Conservation (phyloP, 2,113 vertebrate genomes). For the Peucedramus taeniatus region DNA sequence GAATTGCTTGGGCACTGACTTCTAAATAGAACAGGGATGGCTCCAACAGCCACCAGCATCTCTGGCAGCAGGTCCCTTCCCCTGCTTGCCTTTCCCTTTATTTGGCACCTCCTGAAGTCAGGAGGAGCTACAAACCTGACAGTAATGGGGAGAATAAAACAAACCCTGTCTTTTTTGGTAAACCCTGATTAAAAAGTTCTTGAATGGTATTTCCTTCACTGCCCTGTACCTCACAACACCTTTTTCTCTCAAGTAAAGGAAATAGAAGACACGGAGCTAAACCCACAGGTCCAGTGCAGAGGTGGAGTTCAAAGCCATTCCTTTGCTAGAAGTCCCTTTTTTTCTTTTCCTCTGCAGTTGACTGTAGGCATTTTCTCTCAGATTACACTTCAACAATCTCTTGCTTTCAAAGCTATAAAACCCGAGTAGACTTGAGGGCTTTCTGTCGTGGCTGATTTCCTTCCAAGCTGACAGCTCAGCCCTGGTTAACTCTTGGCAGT, state of each 20-base stretch:
- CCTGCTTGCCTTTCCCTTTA: not conserved
- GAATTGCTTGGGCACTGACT: not conserved
- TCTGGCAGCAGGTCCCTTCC: not conserved
- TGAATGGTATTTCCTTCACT: not conserved
- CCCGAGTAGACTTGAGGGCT: not conserved
- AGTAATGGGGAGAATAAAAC: not conserved
- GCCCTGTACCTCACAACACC: not conserved
- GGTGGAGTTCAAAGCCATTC: not conserved
- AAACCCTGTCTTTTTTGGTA: not conserved
- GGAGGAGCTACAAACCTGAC: not conserved
- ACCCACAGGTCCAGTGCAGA: not conserved
- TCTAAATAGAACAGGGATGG: not conserved
- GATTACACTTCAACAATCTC: not conserved
- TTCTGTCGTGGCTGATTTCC: not conserved
- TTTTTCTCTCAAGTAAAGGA: not conserved
- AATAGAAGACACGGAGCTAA: not conserved
- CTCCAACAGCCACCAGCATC: not conserved
- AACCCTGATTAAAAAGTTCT: not conserved
- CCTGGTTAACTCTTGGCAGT: not conserved
- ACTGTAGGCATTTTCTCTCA: not conserved
- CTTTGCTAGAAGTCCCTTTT: not conserved
- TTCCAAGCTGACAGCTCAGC: constrained; percentile 4
- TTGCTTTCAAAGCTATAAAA: not conserved
- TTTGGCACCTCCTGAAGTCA: not conserved
- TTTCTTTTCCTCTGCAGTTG: not conserved